These are phyloP conservation scores for Apodemia hepburni DNA, from an alignment of 2,888 invertebrate genomes.

Conservation along the genomic window DNA sequence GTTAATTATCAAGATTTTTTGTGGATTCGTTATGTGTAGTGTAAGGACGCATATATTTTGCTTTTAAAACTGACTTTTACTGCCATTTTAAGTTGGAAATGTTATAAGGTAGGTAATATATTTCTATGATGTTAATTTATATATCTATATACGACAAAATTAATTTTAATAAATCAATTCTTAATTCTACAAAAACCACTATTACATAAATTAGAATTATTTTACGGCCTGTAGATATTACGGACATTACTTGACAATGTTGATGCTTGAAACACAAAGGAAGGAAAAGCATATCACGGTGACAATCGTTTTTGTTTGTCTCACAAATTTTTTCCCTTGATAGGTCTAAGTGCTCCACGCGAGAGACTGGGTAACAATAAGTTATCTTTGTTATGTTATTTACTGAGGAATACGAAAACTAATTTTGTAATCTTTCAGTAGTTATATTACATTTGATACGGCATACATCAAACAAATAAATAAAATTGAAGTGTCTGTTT, in stretches of 20 bases:
- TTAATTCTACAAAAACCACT: not conserved
- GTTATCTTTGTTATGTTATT: not conserved
- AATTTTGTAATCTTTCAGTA: too few relatives aligned
- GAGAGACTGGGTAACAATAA: not conserved
- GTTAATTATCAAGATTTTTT: not conserved
- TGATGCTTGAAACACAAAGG: not conserved
- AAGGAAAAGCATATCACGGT: not conserved
- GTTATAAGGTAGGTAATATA: constrained; percentile 14
- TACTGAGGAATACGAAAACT: not conserved
- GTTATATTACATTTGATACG: too few relatives aligned
- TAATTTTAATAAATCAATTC: not conserved
- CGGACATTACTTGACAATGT: not conserved
- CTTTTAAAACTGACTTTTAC: not conserved
- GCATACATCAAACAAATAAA: too few relatives aligned
- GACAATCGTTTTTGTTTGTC: constrained; percentile 6
- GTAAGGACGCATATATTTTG: constrained; percentile 15
- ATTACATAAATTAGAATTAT: not conserved
- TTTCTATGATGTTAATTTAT: not conserved
- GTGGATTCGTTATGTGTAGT: constrained; percentile 17
- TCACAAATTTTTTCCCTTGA: constrained; percentile 3
- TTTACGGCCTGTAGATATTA: not conserved
- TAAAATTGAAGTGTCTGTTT: too few relatives aligned
- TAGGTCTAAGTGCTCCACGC: not conserved
- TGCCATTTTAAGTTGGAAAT: not conserved
- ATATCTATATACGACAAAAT: not conserved